A percentile compares a stretch with the other conserved stretches of the same genome.
Conservation (phyloP, 2,888 invertebrate species). For the Tetanocera ferruginea region DNA sequence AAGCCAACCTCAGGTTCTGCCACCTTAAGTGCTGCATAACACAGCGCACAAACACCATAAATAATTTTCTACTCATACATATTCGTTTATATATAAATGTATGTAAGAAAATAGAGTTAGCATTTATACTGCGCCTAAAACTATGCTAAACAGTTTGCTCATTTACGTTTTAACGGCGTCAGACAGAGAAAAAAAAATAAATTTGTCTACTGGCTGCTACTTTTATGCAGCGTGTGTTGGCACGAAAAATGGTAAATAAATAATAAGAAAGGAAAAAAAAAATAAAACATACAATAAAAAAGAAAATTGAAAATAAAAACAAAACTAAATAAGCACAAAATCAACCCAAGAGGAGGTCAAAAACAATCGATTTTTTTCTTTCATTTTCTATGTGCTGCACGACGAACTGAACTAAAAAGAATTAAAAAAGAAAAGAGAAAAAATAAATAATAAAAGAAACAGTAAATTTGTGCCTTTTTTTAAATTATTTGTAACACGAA, state of each 20-base stretch:
- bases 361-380: slow-evolving; percentile 64
- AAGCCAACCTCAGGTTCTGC: background rate
- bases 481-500: slow-evolving; percentile 35
- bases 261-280: slow-evolving; percentile 8
- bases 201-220: background rate
- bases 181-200: background rate
- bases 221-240: background rate
- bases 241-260: background rate
- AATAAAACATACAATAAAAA: too few relatives aligned
- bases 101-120: background rate
- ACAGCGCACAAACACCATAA: slow-evolving; percentile 5
- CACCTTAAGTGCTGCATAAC: background rate
- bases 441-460: background rate
- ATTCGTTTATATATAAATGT: background rate
- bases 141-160: slow-evolving; percentile 47
- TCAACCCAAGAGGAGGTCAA: slow-evolving; percentile 58
- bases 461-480: background rate
- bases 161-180: slow-evolving; percentile 14
- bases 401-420: background rate
- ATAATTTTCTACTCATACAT: background rate
- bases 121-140: slow-evolving; percentile 50
- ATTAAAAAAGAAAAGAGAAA: background rate
- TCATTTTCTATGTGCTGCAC: slow-evolving; percentile 41
- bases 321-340: background rate
- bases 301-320: slow-evolving; percentile 1